phyloP scores from a whole-genome alignment of 2,797 vertebrate species.

The Gymnodraco acuticeps region DNA sequence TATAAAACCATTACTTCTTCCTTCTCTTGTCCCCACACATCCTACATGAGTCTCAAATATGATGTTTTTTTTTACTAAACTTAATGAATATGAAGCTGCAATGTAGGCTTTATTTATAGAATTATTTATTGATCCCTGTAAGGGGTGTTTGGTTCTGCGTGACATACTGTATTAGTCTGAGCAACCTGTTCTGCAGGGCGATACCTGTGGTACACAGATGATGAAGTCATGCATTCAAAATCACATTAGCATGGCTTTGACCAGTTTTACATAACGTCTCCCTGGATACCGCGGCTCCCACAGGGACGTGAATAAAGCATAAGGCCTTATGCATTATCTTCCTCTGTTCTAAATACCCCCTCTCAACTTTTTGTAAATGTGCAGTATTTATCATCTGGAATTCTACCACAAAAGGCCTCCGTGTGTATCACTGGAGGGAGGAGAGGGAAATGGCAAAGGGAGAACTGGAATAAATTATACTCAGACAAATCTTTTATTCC shows the following conservation, averaged over 20 bases:
- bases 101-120: constrained; percentile 35
- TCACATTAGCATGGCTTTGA: constrained; percentile 75
- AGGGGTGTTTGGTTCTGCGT: constrained; percentile 35
- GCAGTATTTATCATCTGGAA: constrained; percentile 82
- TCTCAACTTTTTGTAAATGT: constrained; percentile 82
- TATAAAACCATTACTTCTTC: constrained; percentile 20
- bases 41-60: constrained; percentile 20
- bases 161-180: constrained; percentile 33
- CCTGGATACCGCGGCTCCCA: constrained; percentile 62
- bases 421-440: constrained; percentile 74
- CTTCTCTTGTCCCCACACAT: constrained; percentile 21
- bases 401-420: constrained; percentile 76
- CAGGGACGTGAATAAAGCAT: constrained; percentile 73
- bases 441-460: constrained; percentile 76
- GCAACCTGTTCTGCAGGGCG: constrained; percentile 39
- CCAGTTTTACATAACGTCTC: constrained; percentile 76
- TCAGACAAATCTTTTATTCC: constrained; percentile 82
- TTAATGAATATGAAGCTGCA: constrained; percentile 38
- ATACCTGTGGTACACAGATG: constrained; percentile 61
- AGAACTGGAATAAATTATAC: constrained; percentile 81
- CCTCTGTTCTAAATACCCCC: constrained; percentile 75
- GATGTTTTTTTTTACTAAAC: constrained; percentile 14
- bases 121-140: constrained; percentile 60
- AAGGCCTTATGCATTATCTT: constrained; percentile 65
- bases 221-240: constrained; percentile 73